Evolutionary conservation across 1,140 invertebrate species (phyloP).

Genomic region (Frieseomelitta varia): DNA sequence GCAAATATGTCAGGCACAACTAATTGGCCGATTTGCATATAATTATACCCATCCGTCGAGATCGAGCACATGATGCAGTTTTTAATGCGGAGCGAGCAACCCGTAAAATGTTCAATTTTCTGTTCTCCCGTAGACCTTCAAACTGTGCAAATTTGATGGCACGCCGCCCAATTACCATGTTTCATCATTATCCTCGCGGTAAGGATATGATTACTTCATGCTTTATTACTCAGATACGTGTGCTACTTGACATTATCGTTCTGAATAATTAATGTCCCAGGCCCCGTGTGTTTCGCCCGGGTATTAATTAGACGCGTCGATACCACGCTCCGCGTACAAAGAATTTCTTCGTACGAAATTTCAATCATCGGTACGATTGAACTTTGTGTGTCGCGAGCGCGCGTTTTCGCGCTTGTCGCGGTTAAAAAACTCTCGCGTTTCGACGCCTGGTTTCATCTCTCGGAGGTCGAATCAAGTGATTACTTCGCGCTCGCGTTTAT

Average conservation of each 20-base stretch:
- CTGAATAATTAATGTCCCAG: constrained; percentile 53
- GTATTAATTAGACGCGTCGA: constrained; percentile 38
- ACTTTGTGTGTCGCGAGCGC: no score
- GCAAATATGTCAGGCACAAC: constrained; percentile 67
- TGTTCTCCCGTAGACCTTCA: constrained; percentile 57
- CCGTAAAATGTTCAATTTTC: constrained; percentile 67
- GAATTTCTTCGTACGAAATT: not conserved
- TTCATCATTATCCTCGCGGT: constrained; percentile 50
- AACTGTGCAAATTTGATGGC: constrained; percentile 60
- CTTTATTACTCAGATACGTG: constrained; percentile 60
- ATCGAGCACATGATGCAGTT: constrained; percentile 59
- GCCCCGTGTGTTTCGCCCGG: not conserved
- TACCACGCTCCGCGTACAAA: not conserved
- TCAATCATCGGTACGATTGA: not conserved
- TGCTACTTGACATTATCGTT: constrained; percentile 59
- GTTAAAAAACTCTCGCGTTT: no score
- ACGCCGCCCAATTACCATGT: constrained; percentile 56
- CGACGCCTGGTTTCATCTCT: no score
- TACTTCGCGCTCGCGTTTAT: no score
- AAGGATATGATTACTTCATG: constrained; percentile 62
- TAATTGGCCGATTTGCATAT: constrained; percentile 68
- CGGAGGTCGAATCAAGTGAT: no score
- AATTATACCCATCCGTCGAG: constrained; percentile 64
- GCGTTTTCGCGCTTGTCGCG: no score
- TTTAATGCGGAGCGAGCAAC: constrained; percentile 62